Conservation (phyloP, 2,888 invertebrate species). For the Phalera bucephala region DNA sequence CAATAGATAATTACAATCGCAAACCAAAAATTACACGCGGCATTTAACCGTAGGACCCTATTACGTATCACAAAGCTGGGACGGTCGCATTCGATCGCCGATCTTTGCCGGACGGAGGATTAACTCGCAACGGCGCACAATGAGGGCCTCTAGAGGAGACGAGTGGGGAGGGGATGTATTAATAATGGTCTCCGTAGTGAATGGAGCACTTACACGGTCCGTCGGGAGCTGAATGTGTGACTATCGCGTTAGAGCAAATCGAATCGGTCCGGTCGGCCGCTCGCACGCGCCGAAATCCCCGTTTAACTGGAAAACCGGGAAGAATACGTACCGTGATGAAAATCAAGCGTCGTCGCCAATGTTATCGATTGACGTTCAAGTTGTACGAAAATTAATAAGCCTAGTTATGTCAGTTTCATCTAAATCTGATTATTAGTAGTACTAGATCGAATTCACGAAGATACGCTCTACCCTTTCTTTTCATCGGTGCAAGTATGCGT, state of each 20-base stretch:
- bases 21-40: slow-evolving; percentile 80
- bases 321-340: slow-evolving; percentile 46
- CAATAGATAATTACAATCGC: slow-evolving; percentile 80
- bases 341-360: too few species aligned
- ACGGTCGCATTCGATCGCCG: slow-evolving; percentile 69
- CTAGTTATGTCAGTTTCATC: too few species aligned
- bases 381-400: too few species aligned
- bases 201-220: slow-evolving; percentile 80
- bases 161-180: slow-evolving; percentile 72
- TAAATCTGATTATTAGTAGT: too few species aligned
- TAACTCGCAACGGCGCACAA: slow-evolving; percentile 72
- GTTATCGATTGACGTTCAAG: too few species aligned
- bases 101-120: slow-evolving; percentile 76
- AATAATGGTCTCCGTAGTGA: slow-evolving; percentile 77
- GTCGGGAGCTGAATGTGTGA: slow-evolving; percentile 77
- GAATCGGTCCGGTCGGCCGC: slow-evolving; percentile 69
- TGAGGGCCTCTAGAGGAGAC: slow-evolving; percentile 68
- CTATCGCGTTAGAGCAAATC: slow-evolving; percentile 78
- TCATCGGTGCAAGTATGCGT: too few species aligned
- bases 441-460: too few species aligned
- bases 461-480: too few species aligned
- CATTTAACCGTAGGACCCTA: slow-evolving; percentile 76
- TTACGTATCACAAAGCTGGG: slow-evolving; percentile 74
- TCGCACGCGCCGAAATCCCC: slow-evolving; percentile 66
- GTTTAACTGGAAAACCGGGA: slow-evolving; percentile 58